Percentiles rank a stretch among this genome's conserved stretches.
phyloP scores from a whole-genome alignment of 2,113 vertebrate genomes.

The Elanus axillaris region DNA sequence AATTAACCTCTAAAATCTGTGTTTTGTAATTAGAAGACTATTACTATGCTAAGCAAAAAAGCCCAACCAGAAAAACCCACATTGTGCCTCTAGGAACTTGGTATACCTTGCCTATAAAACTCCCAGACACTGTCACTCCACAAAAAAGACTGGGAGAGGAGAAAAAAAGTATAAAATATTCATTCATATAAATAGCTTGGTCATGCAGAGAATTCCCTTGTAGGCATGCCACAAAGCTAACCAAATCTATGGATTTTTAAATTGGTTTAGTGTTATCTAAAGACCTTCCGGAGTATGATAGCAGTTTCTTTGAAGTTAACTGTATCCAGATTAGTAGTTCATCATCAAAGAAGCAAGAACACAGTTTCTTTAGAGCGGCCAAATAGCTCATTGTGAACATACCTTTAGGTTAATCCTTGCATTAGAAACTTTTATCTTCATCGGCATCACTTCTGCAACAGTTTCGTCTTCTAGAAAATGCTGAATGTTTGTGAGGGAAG shows the following conservation, averaged over 20 bases:
- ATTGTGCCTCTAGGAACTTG: neutral
- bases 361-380: neutral
- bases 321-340: neutral
- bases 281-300: neutral
- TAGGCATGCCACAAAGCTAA: neutral
- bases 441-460: slow-evolving; percentile 88
- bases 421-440: slow-evolving; percentile 92
- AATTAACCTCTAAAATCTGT: neutral
- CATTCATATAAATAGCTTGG: neutral
- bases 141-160: neutral
- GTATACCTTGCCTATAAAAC: neutral
- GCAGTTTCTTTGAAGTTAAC: slow-evolving; percentile 44
- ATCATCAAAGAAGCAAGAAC: slow-evolving; percentile 30
- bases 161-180: neutral
- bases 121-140: neutral
- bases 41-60: neutral
- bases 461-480: slow-evolving; percentile 92
- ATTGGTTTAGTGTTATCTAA: slow-evolving; percentile 27
- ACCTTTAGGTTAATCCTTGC: slow-evolving; percentile 90
- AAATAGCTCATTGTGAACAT: slow-evolving; percentile 46
- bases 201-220: neutral
- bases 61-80: neutral
- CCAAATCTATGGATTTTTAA: neutral
- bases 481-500: slow-evolving; percentile 89
- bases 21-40: neutral